phyloP scores from a whole-genome alignment of 2,797 vertebrate species.

The Eulemur mongoz region DNA sequence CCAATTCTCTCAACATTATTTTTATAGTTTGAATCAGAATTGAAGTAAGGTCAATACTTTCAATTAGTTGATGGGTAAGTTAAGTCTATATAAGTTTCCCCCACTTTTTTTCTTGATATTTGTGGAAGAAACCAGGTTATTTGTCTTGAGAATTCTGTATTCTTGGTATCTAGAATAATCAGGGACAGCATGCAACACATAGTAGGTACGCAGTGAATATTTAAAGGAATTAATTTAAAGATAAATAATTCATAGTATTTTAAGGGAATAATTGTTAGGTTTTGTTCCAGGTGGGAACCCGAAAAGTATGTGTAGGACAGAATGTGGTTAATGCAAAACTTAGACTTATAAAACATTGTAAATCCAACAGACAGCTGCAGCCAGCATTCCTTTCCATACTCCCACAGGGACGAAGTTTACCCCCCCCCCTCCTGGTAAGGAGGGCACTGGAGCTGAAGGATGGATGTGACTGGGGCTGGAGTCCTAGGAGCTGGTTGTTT shows the following conservation, averaged over 20 bases:
- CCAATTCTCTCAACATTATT: background rate
- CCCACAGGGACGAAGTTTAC: too few species aligned
- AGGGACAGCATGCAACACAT: background rate
- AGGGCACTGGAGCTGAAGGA: too few species aligned
- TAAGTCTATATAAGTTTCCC: background rate
- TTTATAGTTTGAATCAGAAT: background rate
- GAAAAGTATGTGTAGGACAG: too few species aligned
- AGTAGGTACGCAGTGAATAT: background rate
- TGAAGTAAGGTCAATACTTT: background rate
- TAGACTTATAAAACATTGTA: too few species aligned
- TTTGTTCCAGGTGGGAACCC: too few species aligned
- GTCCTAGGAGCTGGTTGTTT: too few species aligned
- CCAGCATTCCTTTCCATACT: too few species aligned
- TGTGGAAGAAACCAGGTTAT: background rate
- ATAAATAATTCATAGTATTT: constrained; percentile 17
- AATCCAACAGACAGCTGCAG: too few species aligned
- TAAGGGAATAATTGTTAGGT: background rate
- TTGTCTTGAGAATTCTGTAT: background rate
- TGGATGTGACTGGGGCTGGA: too few species aligned
- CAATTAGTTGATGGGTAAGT: background rate
- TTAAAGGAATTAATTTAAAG: background rate
- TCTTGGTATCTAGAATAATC: background rate
- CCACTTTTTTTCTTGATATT: background rate
- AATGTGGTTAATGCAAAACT: too few species aligned
- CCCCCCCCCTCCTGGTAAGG: too few species aligned